Base-by-base conservation (phyloP, 1,140 invertebrate genomes). In the Drosophila athabasca region DNA sequence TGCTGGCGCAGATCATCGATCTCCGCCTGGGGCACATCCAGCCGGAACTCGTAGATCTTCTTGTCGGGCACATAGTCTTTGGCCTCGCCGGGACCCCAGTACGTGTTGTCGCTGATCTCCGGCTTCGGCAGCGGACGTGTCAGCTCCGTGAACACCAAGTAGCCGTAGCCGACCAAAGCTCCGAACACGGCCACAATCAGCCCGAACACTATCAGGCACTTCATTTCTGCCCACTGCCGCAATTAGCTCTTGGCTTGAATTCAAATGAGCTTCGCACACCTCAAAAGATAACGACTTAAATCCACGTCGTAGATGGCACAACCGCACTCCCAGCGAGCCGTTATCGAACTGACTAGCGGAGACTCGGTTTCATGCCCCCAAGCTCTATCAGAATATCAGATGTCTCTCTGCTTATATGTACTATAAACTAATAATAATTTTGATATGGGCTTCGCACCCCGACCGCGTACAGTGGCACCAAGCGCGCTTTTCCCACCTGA, bases 1-100 rank as follows among this genome's bases (percentile, higher is more conserved):
- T 95, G 92, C 11, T 92, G 70, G 69, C 94, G 93, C 3, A 96
- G 91, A 78, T 96, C 94, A 35, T 92, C 90, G 9, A 95, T 90
- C 61, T 93, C 82, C 11, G 57, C 59, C 41, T 79, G 11, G 0
- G 77, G 77, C 22, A 80, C 81, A n/a, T 71, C 13, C 15, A 91
- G 41, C 13, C 55, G 60, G 44, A 81, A 88, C 19, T 87, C 83
- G 54, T 83, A 74, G 31, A 92, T 75, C 35, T 71, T 69, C 44
- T 51, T 64, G 52, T 91, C 81, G 44, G 87, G 71, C 50, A 73
- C 62, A 29, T 83, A 90, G 50, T 79, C 69, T 19, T 74, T 64
- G 17, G n/a, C 80, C 41, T 87, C 67, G 1, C 89, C 91, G 0
- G 62, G 77, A 11, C 91, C 91, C 91, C 91, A 92, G 51, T 91